Percentiles rank a stretch among this genome's conserved stretches.
Conservation (phyloP, 2,113 vertebrate species). For the Grammomys surdaster region DNA sequence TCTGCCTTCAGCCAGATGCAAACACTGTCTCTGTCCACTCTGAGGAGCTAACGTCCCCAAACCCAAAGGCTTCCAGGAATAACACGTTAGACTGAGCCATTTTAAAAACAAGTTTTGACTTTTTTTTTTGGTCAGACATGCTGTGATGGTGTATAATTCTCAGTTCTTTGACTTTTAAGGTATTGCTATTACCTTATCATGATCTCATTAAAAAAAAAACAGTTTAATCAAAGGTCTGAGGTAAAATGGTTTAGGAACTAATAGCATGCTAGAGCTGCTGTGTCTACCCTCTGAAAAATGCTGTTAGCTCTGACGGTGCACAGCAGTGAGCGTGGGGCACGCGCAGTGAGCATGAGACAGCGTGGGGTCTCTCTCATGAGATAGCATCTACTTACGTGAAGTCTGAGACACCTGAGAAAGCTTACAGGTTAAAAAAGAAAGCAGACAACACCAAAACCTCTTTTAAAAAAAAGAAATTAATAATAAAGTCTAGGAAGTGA, state of each 20-base stretch:
- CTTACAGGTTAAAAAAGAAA: not conserved
- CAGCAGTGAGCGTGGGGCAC: not conserved
- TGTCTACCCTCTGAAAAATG: not conserved
- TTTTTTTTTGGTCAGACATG: not conserved
- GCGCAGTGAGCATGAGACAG: too few species aligned
- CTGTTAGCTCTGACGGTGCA: not conserved
- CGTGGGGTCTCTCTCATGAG: not conserved
- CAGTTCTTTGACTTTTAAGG: not conserved
- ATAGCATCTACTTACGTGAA: not conserved
- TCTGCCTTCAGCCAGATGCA: not conserved
- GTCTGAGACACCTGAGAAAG: not conserved
- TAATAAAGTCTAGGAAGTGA: not conserved
- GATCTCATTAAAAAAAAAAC: not conserved
- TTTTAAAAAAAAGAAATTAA: not conserved
- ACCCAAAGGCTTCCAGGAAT: not conserved
- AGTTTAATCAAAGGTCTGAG: not conserved
- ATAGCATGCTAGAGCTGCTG: too few species aligned
- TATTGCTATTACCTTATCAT: not conserved
- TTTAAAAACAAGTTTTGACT: not conserved
- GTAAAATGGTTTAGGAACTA: not conserved
- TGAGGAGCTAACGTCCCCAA: not conserved
- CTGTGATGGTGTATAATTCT: not conserved
- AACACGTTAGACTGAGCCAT: not conserved
- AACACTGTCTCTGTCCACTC: not conserved
- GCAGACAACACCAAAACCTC: not conserved